Percentiles rank a stretch among this genome's conserved stretches.
Evolutionary conservation across 2,797 vertebrate species (phyloP).

Genomic region (Ctenochaetus hawaiiensis): DNA sequence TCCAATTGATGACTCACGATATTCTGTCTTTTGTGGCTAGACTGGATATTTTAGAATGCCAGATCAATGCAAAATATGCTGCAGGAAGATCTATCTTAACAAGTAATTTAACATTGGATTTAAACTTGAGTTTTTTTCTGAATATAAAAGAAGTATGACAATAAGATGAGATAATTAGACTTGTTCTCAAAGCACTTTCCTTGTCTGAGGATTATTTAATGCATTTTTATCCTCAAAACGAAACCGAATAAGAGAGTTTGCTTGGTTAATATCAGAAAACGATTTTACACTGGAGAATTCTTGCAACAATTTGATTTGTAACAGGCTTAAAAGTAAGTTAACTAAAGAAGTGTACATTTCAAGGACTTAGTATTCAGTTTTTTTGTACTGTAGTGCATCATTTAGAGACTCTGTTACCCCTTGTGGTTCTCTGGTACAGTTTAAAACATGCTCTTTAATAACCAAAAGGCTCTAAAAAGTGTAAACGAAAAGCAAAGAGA

Average conservation of each 20-base stretch:
- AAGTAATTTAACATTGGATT: slow-evolving; percentile 26
- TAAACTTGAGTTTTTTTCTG: not conserved
- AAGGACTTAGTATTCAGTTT: slow-evolving; percentile 1
- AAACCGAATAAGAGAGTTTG: not conserved
- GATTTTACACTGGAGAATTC: slow-evolving; percentile 10
- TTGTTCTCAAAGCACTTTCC: slow-evolving; percentile 1
- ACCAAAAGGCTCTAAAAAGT: too few relatives aligned
- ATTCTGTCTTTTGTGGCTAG: slow-evolving; percentile 11
- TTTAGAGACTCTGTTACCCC: too few relatives aligned
- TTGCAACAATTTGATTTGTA: slow-evolving; percentile 1
- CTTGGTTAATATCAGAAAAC: not conserved
- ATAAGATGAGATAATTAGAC: slow-evolving; percentile 9
- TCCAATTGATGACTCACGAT: slow-evolving; percentile 9
- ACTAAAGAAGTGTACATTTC: not conserved
- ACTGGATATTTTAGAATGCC: slow-evolving; percentile 14
- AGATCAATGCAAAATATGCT: not conserved
- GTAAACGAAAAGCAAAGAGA: too few relatives aligned
- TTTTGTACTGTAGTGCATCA: too few relatives aligned
- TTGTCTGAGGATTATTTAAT: slow-evolving; percentile 17
- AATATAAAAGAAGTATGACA: not conserved
- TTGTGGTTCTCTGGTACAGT: too few relatives aligned
- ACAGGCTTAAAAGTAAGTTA: not conserved
- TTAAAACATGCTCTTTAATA: too few relatives aligned
- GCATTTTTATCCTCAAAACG: slow-evolving; percentile 1
- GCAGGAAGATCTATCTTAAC: slow-evolving; percentile 13